phyloP scores from a whole-genome alignment of 1,140 invertebrate species.

The Amphibalanus amphitrite region DNA sequence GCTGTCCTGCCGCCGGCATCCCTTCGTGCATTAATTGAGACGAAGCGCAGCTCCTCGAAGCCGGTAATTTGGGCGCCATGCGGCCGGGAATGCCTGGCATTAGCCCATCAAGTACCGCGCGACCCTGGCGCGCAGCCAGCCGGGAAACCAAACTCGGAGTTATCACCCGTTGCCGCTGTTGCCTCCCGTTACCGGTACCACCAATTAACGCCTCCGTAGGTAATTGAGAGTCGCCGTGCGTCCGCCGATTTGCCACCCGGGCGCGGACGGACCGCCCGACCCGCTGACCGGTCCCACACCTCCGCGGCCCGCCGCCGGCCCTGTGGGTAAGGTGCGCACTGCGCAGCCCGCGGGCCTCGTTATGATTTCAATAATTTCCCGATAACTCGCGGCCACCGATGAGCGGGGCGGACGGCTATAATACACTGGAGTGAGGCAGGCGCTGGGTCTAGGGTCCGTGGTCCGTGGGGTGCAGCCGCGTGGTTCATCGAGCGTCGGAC shows the following conservation, averaged over 20 bases:
- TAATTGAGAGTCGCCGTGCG: background rate
- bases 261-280: no score
- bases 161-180: background rate
- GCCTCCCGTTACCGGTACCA: no score
- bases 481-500: no score
- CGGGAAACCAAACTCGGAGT: background rate
- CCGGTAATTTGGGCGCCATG: background rate
- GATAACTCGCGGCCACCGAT: background rate
- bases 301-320: no score
- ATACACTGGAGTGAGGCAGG: no score
- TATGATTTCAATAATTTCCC: background rate
- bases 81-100: background rate
- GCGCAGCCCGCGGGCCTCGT: background rate
- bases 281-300: no score
- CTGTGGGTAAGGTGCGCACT: no score
- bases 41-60: background rate
- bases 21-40: background rate
- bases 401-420: no score
- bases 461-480: no score
- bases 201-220: background rate
- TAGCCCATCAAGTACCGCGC: background rate
- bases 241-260: background rate
- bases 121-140: background rate
- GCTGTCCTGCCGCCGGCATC: background rate
- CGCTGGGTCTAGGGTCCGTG: no score